Base-by-base conservation (phyloP, 2,113 vertebrate species). In the Gorsachius goisagi region DNA sequence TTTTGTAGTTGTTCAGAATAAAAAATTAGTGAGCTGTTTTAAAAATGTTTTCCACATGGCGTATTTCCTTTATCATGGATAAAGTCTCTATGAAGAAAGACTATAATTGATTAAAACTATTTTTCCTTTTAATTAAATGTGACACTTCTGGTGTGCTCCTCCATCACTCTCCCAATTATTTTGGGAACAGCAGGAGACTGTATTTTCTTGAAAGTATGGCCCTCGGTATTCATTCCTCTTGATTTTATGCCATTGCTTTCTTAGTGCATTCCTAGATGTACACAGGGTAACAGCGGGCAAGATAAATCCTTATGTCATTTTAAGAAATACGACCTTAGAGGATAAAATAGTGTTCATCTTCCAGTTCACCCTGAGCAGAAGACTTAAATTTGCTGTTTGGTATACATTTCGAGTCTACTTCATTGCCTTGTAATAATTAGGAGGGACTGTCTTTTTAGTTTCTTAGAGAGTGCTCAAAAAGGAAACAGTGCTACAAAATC, bases 111-210 rank as follows among this genome's bases (percentile, higher is more conserved):
- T 94, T 79, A 73, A 69, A 94, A 83, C 44, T 83, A 21, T 67
- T 95, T 86, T 94, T 85, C 32, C 41, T 84, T 83, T 88, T 93
- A 93, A 91, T 88, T 85, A 85, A 85, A 69, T 77, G n/a, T 24
- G 72, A 39, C 56, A 62, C 64, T 56, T 27, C 64, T 86, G 64
- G 15, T 86, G 41, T 83, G 45, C 59, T 90, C 9, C 63, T 89
- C 64, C 59, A 73, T 88, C 72, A 30, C 33, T 55, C 41, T 62
- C 21, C 30, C 55, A 59, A 1, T 85, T 95, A 62, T 74, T 89
- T 71, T 83, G 44, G 52, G 44, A 94, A 44, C 20, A 69, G 37
- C 58, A 59, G 67, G 49, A 82, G 26, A 55, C 17, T 47, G 7
- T 69, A 58, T 79, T 85, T 91, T 67, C 67, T 80, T 90, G 84